Percentiles rank a stretch among this genome's conserved stretches.
Evolutionary conservation across 2,113 vertebrate species (phyloP).

Genomic region (Colius striatus): DNA sequence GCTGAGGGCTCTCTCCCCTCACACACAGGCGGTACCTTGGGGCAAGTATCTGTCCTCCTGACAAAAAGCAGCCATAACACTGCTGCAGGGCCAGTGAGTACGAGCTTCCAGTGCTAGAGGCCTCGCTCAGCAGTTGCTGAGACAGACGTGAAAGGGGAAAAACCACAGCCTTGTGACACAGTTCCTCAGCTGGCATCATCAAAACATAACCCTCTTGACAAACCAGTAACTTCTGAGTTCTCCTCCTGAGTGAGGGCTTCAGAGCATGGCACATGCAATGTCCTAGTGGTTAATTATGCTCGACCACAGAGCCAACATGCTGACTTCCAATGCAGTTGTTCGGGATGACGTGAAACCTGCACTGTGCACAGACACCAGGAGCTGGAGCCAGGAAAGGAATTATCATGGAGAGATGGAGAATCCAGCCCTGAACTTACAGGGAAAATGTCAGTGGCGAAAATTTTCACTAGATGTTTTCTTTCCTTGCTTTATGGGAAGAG

Average conservation of each 20-base stretch:
- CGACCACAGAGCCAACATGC: fast-evolving
- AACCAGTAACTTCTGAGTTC: slow-evolving; percentile 13
- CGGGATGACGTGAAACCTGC: neutral
- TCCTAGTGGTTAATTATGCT: neutral
- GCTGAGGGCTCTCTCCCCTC: neutral
- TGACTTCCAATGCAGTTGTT: neutral
- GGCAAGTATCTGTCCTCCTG: neutral
- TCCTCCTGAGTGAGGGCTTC: neutral
- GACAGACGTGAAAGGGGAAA: neutral
- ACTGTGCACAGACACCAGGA: fast-evolving
- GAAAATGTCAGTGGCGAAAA: neutral
- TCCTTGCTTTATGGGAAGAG: neutral
- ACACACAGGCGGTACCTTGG: fast-evolving
- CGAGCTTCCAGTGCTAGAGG: fast-evolving
- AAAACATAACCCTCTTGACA: neutral
- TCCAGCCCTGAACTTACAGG: neutral
- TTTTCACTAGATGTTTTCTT: neutral
- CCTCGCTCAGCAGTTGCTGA: neutral
- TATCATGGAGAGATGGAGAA: neutral
- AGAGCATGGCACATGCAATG: neutral
- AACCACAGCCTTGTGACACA: slow-evolving; percentile 8
- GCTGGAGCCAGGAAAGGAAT: neutral
- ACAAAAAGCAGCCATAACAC: fast-evolving
- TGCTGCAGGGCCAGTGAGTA: neutral
- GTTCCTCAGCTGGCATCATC: neutral